phyloP scores from a whole-genome alignment of 2,888 invertebrate species.

The Limnephilus rhombicus region DNA sequence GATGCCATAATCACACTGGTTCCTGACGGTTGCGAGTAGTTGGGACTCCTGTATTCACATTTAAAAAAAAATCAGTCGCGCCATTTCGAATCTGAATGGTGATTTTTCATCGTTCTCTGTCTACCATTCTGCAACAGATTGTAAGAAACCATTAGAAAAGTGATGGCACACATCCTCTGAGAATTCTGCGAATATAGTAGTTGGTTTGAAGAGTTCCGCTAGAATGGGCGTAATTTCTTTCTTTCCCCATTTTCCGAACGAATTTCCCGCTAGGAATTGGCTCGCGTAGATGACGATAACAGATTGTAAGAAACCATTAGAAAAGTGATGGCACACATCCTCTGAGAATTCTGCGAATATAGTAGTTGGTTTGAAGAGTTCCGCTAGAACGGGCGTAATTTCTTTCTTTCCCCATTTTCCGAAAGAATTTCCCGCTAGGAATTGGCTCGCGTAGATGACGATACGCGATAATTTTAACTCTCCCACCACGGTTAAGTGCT shows the following conservation, averaged over 20 bases:
- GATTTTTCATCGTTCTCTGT: too few species aligned
- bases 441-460: conserved; percentile 9
- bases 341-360: neutral
- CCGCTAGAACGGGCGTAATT: neutral
- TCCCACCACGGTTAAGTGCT: conserved; percentile 23
- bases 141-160: neutral
- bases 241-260: neutral
- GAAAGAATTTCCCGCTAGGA: neutral
- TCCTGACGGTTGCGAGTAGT: too few species aligned
- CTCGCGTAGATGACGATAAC: conserved; percentile 1
- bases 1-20: too few species aligned
- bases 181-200: neutral
- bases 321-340: neutral
- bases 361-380: neutral
- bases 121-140: too few species aligned
- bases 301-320: too few species aligned
- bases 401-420: neutral
- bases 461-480: conserved; percentile 36
- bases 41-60: too few species aligned
- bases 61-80: too few species aligned
- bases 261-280: neutral
- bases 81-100: too few species aligned
- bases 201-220: neutral
- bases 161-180: neutral
- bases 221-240: neutral